Percentiles rank a stretch among this genome's conserved stretches.
These are phyloP conservation scores for Chloroclystis v-ata DNA, from an alignment of 2,888 invertebrate genomes.

Conservation along the genomic window DNA sequence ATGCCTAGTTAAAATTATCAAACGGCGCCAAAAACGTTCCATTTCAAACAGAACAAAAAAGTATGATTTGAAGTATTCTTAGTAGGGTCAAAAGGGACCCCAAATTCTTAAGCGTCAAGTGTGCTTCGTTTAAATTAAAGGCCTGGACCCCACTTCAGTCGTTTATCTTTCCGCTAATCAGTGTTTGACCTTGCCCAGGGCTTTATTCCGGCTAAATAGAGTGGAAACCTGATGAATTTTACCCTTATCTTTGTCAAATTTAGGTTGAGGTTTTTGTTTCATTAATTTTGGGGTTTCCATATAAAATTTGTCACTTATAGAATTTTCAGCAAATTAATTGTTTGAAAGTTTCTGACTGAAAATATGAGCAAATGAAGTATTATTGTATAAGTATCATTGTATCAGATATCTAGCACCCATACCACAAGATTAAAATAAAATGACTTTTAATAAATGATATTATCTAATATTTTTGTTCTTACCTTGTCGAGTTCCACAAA, in stretches of 20 bases:
- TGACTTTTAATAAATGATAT: too few species aligned
- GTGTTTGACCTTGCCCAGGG: conserved; percentile 16
- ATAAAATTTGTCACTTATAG: too few species aligned
- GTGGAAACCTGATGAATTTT: conserved; percentile 3
- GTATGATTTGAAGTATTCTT: conserved; percentile 22
- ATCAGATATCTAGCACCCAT: too few species aligned
- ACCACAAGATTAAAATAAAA: too few species aligned
- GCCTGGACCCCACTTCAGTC: conserved; percentile 20
- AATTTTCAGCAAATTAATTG: too few species aligned
- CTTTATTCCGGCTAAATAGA: conserved; percentile 12
- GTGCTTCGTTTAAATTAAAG: conserved; percentile 26
- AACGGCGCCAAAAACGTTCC: not conserved
- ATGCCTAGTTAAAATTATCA: too few species aligned
- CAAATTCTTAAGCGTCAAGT: conserved; percentile 20
- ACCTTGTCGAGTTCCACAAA: not conserved
- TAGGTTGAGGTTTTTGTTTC: not conserved
- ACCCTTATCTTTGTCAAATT: not conserved
- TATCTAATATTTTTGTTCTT: not conserved
- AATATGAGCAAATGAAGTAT: too few species aligned
- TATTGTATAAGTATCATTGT: too few species aligned
- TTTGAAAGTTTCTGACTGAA: too few species aligned
- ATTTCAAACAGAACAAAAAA: conserved; percentile 5
- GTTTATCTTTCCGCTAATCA: conserved; percentile 25
- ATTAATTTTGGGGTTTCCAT: not conserved
- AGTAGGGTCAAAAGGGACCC: conserved; percentile 16